Base-by-base conservation (phyloP, 2,888 invertebrate genomes). In the Tricholauxania praeusta region DNA sequence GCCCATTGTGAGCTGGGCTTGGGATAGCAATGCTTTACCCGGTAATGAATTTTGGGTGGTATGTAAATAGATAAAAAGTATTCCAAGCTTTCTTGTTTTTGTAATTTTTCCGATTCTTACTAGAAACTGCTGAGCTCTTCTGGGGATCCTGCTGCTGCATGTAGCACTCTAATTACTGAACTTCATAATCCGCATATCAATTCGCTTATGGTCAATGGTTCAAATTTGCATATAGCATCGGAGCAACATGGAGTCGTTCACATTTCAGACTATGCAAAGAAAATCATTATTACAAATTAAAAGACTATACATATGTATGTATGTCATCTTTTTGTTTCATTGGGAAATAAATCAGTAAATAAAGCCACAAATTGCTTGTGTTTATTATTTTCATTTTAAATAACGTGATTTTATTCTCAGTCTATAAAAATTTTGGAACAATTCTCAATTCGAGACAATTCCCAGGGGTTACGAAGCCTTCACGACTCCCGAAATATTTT, bases 41-140 rank as follows among this genome's bases (percentile, higher is more conserved):
- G 92, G 92, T 55, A 92, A 92, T 79, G 92, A 92, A 81, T 92
- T 90, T 82, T 92, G 92, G 92, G 79, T 80, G 62, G 89, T 88
- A 60, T 86, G 72, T 71, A 57, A 51, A 28, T 52, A 17, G 15
- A 12, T n/a, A 22, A 22, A 49, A 7, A 48, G 10, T 72, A 0
- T 60, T 62, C 12, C 17, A 49, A 32, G 12, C 6, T 5, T 66
- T 28, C 55, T n/a, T 28, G 47, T 49, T 12, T 7, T n/a, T 39
- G 1, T 65, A n/a, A 52, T 51, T 47, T 51, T 15, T 14, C 47
- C 12, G 6, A 59, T 49, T 49, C 5, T 15, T 69, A 64, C 1
- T 47, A 85, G 86, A 83, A 82, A 79, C 81, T 80, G 78, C 79
- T 86, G 0, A 79, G 78, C 14, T 81, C 84, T 3, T 84, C 89